These are phyloP conservation scores for Drosophila malerkotliana DNA, from an alignment of 1,140 invertebrate species.

Conservation along the genomic window DNA sequence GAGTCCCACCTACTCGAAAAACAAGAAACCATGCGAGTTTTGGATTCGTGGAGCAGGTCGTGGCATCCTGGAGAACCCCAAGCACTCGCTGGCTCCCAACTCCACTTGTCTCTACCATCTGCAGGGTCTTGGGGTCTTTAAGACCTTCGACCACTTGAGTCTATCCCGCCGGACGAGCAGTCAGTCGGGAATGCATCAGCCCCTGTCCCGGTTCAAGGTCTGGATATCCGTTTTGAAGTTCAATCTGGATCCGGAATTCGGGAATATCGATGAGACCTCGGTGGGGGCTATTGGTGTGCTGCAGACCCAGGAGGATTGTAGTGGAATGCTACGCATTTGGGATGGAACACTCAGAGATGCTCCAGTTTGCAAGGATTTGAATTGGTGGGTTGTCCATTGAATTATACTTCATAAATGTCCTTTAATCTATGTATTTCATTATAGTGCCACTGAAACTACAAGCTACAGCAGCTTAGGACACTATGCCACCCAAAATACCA, in stretches of 20 bases:
- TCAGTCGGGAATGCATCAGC: constrained; percentile 65
- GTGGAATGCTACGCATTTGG: constrained; percentile 93
- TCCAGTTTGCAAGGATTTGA: constrained; percentile 91
- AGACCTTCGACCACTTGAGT: constrained; percentile 81
- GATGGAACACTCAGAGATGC: constrained; percentile 91
- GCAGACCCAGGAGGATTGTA: constrained; percentile 89
- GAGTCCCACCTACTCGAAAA: constrained; percentile 91
- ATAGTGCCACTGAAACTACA: constrained; percentile 46
- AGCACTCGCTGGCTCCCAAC: constrained; percentile 92
- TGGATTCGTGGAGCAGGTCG: constrained; percentile 91
- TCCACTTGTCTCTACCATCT: constrained; percentile 94
- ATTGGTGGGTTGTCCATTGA: constrained; percentile 86
- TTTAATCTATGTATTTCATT: not conserved
- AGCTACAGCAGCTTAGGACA: constrained; percentile 56
- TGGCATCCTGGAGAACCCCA: constrained; percentile 91
- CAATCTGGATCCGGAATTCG: constrained; percentile 85
- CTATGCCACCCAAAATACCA: constrained; percentile 84
- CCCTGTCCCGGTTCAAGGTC: constrained; percentile 88
- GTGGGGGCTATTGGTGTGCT: constrained; percentile 85
- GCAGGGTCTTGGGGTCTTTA: constrained; percentile 84
- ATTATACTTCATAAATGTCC: too few species aligned
- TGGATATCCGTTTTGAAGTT: constrained; percentile 95
- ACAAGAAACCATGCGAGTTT: constrained; percentile 93
- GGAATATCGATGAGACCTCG: constrained; percentile 84
- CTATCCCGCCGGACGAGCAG: constrained; percentile 70